Percentiles rank a stretch among this genome's conserved stretches.
phyloP scores from a whole-genome alignment of 2,797 vertebrate genomes.

The Kryptopterus vitreolus region DNA sequence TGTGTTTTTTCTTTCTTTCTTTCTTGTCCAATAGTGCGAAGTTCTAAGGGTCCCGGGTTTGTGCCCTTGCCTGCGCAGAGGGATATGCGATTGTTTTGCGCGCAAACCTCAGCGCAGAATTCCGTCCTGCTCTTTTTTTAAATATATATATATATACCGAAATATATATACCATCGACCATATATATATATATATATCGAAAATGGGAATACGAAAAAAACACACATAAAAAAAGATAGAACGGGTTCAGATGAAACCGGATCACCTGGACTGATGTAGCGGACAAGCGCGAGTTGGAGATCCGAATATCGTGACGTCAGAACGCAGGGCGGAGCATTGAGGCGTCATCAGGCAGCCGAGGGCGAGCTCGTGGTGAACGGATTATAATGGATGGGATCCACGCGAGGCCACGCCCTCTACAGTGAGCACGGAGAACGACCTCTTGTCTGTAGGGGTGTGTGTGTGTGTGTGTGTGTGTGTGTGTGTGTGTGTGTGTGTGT shows the following conservation, averaged over 20 bases:
- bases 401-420: conserved; percentile 10
- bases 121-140: not conserved
- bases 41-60: conserved; percentile 30
- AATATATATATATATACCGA: too few species aligned
- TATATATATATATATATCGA: too few species aligned
- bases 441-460: not conserved
- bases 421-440: not conserved
- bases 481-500: too few species aligned
- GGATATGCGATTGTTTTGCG: conserved; percentile 32
- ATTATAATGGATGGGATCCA: not conserved
- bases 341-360: not conserved
- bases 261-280: conserved; percentile 61
- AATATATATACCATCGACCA: too few species aligned
- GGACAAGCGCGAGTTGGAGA: conserved; percentile 63
- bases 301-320: conserved; percentile 70
- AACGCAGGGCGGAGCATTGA: conserved; percentile 59
- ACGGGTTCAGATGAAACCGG: conserved; percentile 6
- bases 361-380: not conserved
- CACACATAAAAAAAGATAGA: too few species aligned
- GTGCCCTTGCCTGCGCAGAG: conserved; percentile 23
- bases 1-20: not conserved
- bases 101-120: not conserved
- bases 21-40: conserved; percentile 1
- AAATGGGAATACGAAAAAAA: too few species aligned
- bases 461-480: too few species aligned